A percentile compares a stretch with the other conserved stretches of the same genome.
Conservation (phyloP, 2,113 vertebrate genomes). For the Tragulus kanchil region DNA sequence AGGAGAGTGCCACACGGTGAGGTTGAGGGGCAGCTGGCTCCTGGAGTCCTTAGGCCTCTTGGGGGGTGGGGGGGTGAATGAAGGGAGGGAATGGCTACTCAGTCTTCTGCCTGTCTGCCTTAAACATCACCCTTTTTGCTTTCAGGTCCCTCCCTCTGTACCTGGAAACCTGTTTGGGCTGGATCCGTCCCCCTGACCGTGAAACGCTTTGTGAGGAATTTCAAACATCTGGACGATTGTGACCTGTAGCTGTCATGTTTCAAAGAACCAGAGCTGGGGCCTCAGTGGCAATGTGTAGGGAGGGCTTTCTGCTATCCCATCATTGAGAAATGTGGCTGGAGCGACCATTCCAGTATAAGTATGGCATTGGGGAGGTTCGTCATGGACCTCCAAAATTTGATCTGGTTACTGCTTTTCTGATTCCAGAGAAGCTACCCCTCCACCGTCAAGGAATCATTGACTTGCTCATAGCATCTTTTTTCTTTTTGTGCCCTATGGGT, state of each 20-base stretch:
- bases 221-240: constrained; percentile 51
- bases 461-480: constrained; percentile 4
- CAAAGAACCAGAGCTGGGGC: neutral
- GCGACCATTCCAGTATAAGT: neutral
- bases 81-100: neutral
- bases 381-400: constrained; percentile 34
- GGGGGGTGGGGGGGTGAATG: neutral
- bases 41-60: neutral
- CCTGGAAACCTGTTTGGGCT: constrained; percentile 86
- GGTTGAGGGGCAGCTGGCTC: neutral
- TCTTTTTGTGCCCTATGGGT: too few relatives aligned
- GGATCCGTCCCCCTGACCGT: constrained; percentile 78
- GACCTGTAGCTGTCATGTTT: constrained; percentile 44
- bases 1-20: constrained; percentile 78
- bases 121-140: constrained; percentile 81
- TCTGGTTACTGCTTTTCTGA: constrained; percentile 46
- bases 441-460: constrained; percentile 21
- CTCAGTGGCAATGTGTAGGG: neutral
- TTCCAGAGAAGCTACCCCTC: neutral
- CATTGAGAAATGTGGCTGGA: constrained; percentile 4
- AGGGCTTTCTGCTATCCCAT: constrained; percentile 4
- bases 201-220: constrained; percentile 86
- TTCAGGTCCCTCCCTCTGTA: constrained; percentile 91
- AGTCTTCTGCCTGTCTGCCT: neutral
- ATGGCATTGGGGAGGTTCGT: constrained; percentile 7